Conservation (phyloP, 2,113 vertebrate genomes). For the Zeus faber region DNA sequence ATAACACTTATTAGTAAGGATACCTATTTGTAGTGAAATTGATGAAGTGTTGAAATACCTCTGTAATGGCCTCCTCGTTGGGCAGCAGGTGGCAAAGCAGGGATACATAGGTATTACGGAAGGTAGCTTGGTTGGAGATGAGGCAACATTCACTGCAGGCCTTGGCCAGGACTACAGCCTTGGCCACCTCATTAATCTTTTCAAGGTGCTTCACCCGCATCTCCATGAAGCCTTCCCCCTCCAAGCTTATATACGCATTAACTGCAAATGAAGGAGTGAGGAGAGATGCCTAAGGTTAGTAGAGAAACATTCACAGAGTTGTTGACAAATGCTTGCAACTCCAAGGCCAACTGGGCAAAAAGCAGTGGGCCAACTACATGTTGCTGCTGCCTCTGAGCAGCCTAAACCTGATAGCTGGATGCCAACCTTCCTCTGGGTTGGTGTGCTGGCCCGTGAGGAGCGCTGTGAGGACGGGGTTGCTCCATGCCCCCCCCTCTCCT, state of each 20-base stretch:
- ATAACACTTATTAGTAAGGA: no score
- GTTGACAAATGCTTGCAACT: background rate
- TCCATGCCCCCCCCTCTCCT: conserved; percentile 90
- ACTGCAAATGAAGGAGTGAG: conserved; percentile 61
- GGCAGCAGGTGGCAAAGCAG: conserved; percentile 92
- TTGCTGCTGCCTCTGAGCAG: background rate
- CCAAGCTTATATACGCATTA: conserved; percentile 87
- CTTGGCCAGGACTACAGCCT: conserved; percentile 90
- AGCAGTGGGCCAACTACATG: background rate
- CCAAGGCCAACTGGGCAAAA: background rate
- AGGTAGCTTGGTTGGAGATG: conserved; percentile 84
- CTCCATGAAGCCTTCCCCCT: conserved; percentile 95
- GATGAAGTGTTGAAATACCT: conserved; percentile 71
- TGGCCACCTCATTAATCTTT: conserved; percentile 89
- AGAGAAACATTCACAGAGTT: background rate
- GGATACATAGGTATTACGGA: conserved; percentile 90
- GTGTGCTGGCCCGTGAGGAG: conserved; percentile 88
- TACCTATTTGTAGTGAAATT: background rate
- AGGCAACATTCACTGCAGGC: conserved; percentile 85
- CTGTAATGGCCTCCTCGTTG: conserved; percentile 91
- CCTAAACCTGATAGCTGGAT: background rate
- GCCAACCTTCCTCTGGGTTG: conserved; percentile 85
- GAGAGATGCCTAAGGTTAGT: no score
- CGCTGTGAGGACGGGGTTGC: conserved; percentile 86
- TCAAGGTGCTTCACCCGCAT: conserved; percentile 96